Base-by-base conservation (phyloP, 2,113 vertebrate species). In the Percopsis transmontana region DNA sequence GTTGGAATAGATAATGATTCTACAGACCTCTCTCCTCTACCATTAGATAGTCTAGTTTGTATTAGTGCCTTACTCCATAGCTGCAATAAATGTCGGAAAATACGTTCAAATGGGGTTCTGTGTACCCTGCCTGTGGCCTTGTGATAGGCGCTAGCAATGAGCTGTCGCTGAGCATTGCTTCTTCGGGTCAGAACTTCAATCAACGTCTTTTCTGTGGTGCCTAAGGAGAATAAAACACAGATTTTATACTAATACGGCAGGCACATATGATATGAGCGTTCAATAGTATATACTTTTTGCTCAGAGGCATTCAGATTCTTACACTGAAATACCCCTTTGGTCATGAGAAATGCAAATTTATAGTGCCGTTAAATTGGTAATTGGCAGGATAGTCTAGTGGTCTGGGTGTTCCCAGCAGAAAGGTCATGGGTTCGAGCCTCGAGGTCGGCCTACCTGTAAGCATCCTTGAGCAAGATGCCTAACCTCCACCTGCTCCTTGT, bases 171-270 rank as follows among this genome's bases (percentile, higher is more conserved):
- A 18, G 89, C 87, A 1, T 84, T 93, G 5, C 91, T 94, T 81
- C 95, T 92, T 63, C 91, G 91, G 1, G 94, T 93, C 66, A 97
- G 77, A 69, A 95, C 88, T n/a, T 88, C 87, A 41, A 94, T 89
- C 24, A 96, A 66, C 0, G 83, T 88, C 74, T 93, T 91, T 75
- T 96, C 95, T 5, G 92, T 91, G 0, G 94, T 96, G 52, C 95
- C 95, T 96, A 40, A 68, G 59, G 14, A 64, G 79, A 70, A 68
- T 5, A 42, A 66, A 5, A 48, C 6, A 61, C 19, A 64, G 1
- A 18, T 27, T 33, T 13, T 19, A 14, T 12, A 23, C 5, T 65
- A 7, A 66, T 7, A 33, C 5, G 27, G 8, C 27, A 33, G n/a
- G n/a, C n/a, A n/a, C n/a, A n/a, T n/a, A n/a, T n/a, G n/a, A 5